These are phyloP conservation scores for Mayetiola destructor DNA, from an alignment of 2,888 invertebrate species.

Conservation along the genomic window DNA sequence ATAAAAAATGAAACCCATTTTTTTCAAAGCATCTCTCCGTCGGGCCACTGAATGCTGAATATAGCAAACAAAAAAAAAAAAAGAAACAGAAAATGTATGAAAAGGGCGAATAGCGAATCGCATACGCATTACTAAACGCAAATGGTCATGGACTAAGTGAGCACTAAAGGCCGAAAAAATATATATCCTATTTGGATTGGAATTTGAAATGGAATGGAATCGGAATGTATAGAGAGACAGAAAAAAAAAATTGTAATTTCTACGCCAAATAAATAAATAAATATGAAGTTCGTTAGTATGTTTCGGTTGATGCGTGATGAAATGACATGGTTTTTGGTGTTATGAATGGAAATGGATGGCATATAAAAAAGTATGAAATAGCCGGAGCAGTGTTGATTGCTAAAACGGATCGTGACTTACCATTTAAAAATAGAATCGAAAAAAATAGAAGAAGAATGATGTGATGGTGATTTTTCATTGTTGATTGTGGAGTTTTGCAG, in stretches of 20 bases:
- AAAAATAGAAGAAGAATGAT: constrained; percentile 13
- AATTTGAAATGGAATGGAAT: no score
- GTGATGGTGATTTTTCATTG: constrained; percentile 11
- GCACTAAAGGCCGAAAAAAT: not conserved
- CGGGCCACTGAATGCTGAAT: no score
- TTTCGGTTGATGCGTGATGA: no score
- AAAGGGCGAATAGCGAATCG: not conserved
- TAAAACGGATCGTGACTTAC: no score
- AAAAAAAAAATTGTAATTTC: not conserved
- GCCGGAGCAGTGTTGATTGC: no score
- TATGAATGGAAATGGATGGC: no score
- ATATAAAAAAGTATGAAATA: no score
- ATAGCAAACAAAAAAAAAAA: not conserved
- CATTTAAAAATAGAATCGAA: constrained; percentile 8
- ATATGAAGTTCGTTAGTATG: constrained; percentile 1
- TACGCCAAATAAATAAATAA: not conserved
- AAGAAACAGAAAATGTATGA: not conserved
- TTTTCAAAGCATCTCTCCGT: not conserved
- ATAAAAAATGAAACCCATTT: constrained; percentile 11
- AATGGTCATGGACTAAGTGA: not conserved
- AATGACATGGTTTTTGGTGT: no score
- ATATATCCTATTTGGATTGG: no score
- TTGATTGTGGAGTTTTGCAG: constrained; percentile 4
- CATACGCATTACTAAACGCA: not conserved
- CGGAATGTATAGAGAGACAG: no score